phyloP scores from a whole-genome alignment of 92 coral and sea anemone genomes.

The Desmophyllum pertusum region DNA sequence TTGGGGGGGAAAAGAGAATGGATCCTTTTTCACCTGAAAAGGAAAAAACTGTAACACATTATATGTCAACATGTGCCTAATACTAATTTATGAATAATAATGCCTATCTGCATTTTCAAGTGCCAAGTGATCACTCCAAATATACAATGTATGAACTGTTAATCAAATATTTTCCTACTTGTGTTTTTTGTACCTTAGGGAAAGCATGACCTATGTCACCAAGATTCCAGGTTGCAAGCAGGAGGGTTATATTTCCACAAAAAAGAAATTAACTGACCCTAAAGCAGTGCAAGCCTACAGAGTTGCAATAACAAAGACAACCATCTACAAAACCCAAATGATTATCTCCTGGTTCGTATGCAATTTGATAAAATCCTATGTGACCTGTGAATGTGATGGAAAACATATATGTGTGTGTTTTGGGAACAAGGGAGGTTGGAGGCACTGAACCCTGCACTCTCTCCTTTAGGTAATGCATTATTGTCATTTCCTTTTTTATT shows the following conservation, averaged over 20 bases:
- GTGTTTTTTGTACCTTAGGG: conserved; percentile 27
- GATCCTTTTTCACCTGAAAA: too few relatives aligned
- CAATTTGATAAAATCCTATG: neutral
- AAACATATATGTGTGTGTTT: too few relatives aligned
- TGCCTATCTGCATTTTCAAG: neutral
- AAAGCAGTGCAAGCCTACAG: conserved; percentile 52
- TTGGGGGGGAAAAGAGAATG: too few relatives aligned
- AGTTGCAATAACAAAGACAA: conserved; percentile 41
- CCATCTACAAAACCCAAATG: conserved; percentile 53
- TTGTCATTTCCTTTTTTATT: neutral
- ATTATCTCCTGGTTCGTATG: conserved; percentile 47
- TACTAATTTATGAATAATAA: too few relatives aligned
- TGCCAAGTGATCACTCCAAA: too few relatives aligned
- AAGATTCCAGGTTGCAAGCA: conserved; percentile 54
- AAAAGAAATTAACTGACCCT: conserved; percentile 38
- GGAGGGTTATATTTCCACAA: conserved; percentile 45
- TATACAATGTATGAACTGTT: too few relatives aligned
- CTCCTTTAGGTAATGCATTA: too few relatives aligned
- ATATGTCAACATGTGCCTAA: neutral
- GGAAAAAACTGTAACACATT: conserved; percentile 10
- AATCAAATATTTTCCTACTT: too few relatives aligned
- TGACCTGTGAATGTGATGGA: neutral
- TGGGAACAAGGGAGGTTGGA: too few relatives aligned
- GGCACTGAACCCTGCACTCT: neutral
- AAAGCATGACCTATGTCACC: conserved; percentile 42